Evolutionary conservation across 2,888 invertebrate species (phyloP).

Genomic region (Papilio gigon): DNA sequence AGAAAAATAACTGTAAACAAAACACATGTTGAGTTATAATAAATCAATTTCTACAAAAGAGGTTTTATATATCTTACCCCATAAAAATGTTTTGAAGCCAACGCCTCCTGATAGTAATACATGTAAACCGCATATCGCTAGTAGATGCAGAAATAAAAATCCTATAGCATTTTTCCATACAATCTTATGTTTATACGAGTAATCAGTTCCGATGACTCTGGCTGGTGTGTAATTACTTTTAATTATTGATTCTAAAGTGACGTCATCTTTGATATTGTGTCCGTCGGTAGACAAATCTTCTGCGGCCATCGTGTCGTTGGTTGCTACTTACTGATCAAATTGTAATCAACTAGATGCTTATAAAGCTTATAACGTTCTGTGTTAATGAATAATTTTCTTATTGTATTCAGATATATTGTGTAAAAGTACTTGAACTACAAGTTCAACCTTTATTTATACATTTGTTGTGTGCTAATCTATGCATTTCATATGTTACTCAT

Average conservation of each 20-base stretch:
- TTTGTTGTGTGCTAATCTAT: background rate
- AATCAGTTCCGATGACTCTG: constrained; percentile 63
- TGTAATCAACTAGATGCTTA: constrained; percentile 33
- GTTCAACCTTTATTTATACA: no score
- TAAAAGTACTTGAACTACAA: constrained; percentile 37
- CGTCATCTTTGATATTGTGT: constrained; percentile 27
- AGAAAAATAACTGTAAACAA: constrained; percentile 54
- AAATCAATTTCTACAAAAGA: constrained; percentile 54
- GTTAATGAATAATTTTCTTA: constrained; percentile 12
- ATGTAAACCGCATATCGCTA: constrained; percentile 73
- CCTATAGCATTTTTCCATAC: constrained; percentile 85
- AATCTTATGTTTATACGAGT: constrained; percentile 72
- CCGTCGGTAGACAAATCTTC: constrained; percentile 20
- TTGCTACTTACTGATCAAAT: constrained; percentile 21
- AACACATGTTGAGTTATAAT: constrained; percentile 6
- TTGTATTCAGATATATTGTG: constrained; percentile 30
- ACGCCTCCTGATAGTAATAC: constrained; percentile 55
- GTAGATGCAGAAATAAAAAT: constrained; percentile 81
- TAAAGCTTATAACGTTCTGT: constrained; percentile 20
- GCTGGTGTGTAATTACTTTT: constrained; percentile 38
- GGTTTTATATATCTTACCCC: constrained; percentile 57
- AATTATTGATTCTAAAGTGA: constrained; percentile 33
- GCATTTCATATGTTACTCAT: background rate
- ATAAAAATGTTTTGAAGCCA: constrained; percentile 52
- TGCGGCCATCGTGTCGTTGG: constrained; percentile 39